Base-by-base conservation (phyloP, 37 sponge, comb jelly and placozoan genomes). In the Halisarca cf. caerulea region DNA sequence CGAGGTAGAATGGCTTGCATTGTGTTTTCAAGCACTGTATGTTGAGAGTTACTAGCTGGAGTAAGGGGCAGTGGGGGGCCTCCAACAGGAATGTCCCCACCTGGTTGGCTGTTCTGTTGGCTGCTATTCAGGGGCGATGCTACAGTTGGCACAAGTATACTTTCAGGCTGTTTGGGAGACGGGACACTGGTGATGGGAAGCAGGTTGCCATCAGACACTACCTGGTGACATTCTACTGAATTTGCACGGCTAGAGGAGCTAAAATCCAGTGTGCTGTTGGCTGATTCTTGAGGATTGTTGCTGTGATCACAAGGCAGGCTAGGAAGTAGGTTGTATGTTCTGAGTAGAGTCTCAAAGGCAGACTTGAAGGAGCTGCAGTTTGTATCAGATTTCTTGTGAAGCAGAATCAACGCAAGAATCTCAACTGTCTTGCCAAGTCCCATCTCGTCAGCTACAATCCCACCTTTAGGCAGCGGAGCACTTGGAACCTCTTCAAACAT, bases 361-460 rank as follows among this genome's bases (percentile, higher is more conserved):
- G 61, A 30, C 14, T 0, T 33, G 62, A 41, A 74, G 25, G 21
- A n/a, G 43, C 25, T 43, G n/a, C n/a, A n/a, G 24, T 74, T 7
- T 2, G 41, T 20, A 21, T 44, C 77, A n/a, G 1, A 3, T 2
- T 23, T 41, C 25, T n/a, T 40, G 75, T 92, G 86, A 25, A 78
- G 42, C 57, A 92, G 42, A 39, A 92, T 86, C 54, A 98, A 88
- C 0, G 99, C 93, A 42, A 98, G 80, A 3, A 96, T 82, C 58
- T 98, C 92, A 28, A 98, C 91, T 0, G 99, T 98, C 86, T 98
- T 98, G n/a, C 99, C 99, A 17, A 98, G 82, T 8, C 99, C 99
- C 98, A 98, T 98, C 88, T 98, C 98, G 62, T 98, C 98, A 25
- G 98, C 98, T 25, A 98, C 87, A 62, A 98, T 98, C 7, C 98